These are phyloP conservation scores for Clusia tigrina DNA, from an alignment of 2,888 invertebrate species.

Conservation along the genomic window DNA sequence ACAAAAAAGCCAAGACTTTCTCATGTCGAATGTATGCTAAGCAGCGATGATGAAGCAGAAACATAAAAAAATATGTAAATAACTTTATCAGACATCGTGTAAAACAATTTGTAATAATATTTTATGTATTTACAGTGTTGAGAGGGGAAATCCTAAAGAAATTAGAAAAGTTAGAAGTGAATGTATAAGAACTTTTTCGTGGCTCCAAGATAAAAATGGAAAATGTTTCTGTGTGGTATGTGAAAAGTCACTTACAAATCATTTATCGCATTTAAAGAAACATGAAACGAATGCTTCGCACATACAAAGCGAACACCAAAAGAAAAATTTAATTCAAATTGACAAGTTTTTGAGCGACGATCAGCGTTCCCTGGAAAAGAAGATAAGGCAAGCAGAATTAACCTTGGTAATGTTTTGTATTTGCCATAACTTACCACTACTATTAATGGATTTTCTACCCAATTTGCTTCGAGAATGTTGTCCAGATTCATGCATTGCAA, in stretches of 20 bases:
- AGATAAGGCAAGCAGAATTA: constrained; percentile 23
- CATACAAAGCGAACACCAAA: constrained; percentile 10
- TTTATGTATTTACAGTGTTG: no score
- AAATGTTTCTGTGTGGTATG: constrained; percentile 15
- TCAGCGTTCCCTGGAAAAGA: not conserved
- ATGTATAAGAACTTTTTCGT: no score
- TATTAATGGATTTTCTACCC: constrained; percentile 27
- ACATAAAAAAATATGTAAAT: no score
- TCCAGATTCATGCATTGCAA: constrained; percentile 29
- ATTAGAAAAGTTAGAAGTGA: no score
- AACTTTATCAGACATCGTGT: no score
- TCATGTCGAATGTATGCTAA: no score
- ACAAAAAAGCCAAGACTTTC: no score
- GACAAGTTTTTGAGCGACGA: constrained; percentile 17
- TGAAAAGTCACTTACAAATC: constrained; percentile 5
- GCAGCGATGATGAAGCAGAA: no score
- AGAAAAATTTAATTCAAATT: constrained; percentile 17
- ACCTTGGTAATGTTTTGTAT: constrained; percentile 31
- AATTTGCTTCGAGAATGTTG: constrained; percentile 24
- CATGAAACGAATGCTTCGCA: not conserved
- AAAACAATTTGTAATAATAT: no score
- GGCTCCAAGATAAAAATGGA: constrained; percentile 8
- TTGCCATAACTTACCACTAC: constrained; percentile 25
- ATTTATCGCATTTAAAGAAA: constrained; percentile 12
- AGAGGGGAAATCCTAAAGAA: no score